Conservation (phyloP, 2,797 vertebrate species). For the Carapus acus region DNA sequence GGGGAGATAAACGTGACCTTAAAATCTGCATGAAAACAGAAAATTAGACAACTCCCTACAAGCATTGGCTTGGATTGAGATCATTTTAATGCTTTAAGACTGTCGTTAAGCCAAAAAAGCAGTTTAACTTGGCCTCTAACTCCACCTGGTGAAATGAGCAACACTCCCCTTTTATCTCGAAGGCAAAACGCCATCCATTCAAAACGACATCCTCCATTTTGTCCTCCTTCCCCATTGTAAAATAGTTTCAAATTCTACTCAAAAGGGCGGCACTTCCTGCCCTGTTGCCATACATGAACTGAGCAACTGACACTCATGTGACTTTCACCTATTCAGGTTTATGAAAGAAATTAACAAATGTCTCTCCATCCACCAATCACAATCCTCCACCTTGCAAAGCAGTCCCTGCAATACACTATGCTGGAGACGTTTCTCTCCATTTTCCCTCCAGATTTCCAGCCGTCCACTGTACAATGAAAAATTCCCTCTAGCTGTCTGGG, state of each 20-base stretch:
- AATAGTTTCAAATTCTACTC: slow-evolving; percentile 26
- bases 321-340: slow-evolving; percentile 68
- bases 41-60: not conserved
- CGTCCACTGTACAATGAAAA: slow-evolving; percentile 11
- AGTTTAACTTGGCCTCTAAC: slow-evolving; percentile 43
- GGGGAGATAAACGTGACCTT: not conserved
- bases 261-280: slow-evolving; percentile 39
- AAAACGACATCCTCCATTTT: slow-evolving; percentile 15
- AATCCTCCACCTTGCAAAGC: slow-evolving; percentile 68
- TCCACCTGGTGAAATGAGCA: slow-evolving; percentile 40
- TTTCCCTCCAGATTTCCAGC: slow-evolving; percentile 34
- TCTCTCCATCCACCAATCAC: slow-evolving; percentile 71
- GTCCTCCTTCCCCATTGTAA: slow-evolving; percentile 3
- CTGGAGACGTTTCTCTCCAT: slow-evolving; percentile 71
- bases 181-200: slow-evolving; percentile 15
- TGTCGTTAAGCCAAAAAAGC: slow-evolving; percentile 30
- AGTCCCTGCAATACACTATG: slow-evolving; percentile 51
- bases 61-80: too few relatives aligned
- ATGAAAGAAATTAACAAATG: slow-evolving; percentile 72
- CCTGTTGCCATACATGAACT: slow-evolving; percentile 23
- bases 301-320: slow-evolving; percentile 57
- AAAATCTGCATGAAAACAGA: not conserved
- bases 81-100: too few relatives aligned
- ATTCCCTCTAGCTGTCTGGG: not conserved
- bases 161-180: slow-evolving; percentile 30